Evolutionary conservation across 2,113 vertebrate species (phyloP).

Genomic region (Rhodinocichla rosea): DNA sequence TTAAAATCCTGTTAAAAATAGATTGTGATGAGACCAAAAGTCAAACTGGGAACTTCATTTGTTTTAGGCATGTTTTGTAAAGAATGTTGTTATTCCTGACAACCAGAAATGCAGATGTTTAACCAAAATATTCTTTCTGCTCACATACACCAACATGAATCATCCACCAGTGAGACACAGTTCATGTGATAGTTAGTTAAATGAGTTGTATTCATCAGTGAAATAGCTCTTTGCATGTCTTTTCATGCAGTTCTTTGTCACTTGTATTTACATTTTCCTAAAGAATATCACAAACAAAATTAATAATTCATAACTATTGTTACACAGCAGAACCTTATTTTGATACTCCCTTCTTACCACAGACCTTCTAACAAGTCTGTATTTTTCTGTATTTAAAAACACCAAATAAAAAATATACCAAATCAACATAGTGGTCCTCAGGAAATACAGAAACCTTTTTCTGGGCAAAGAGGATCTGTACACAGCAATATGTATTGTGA

Average conservation of each 20-base stretch:
- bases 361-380: neutral
- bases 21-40: neutral
- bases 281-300: conserved; percentile 40
- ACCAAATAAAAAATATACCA: neutral
- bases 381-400: neutral
- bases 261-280: conserved; percentile 13
- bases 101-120: neutral
- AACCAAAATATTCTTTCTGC: neutral
- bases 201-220: conserved; percentile 7
- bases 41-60: neutral
- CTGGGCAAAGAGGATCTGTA: neutral
- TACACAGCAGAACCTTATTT: neutral
- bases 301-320: conserved; percentile 45
- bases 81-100: neutral
- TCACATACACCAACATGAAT: conserved; percentile 6
- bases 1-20: neutral
- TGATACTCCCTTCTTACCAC: neutral
- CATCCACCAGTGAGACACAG: neutral
- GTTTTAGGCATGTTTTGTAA: neutral
- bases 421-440: neutral
- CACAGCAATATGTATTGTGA: neutral
- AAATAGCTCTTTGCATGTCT: conserved; percentile 25
- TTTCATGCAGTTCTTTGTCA: neutral
- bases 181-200: neutral
- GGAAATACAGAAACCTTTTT: neutral